A percentile compares a stretch with the other conserved stretches of the same genome.
phyloP scores from a whole-genome alignment of 2,113 vertebrate species.

The Haemorhous mexicanus region DNA sequence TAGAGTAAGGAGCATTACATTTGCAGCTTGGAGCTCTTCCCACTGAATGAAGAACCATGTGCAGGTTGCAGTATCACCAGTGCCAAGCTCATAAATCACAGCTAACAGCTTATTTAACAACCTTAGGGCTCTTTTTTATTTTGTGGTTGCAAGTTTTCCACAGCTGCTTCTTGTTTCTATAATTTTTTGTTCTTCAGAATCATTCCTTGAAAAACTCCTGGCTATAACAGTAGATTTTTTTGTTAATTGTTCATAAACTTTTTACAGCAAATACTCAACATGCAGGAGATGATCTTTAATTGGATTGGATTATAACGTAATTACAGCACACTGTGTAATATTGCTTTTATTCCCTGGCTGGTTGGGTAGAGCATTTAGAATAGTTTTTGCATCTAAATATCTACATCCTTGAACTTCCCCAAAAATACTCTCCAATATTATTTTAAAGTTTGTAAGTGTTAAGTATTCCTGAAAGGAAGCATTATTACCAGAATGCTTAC shows the following conservation, averaged over 20 bases:
- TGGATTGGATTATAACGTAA: neutral
- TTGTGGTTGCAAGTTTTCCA: neutral
- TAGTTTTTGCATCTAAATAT: neutral
- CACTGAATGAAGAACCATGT: neutral
- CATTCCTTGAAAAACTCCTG: neutral
- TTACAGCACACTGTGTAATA: neutral
- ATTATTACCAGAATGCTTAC: neutral
- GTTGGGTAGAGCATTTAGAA: neutral
- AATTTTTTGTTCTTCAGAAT: neutral
- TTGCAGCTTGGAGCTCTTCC: conserved; percentile 13
- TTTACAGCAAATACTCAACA: neutral
- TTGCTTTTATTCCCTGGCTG: conserved; percentile 3
- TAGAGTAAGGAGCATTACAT: neutral
- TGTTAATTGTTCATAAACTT: conserved; percentile 4
- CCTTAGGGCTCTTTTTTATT: neutral
- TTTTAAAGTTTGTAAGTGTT: neutral
- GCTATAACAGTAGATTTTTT: neutral
- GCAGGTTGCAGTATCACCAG: neutral
- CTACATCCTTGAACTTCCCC: neutral
- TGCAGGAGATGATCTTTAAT: neutral
- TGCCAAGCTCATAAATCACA: conserved; percentile 46
- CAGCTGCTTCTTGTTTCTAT: neutral
- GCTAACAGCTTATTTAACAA: conserved; percentile 32
- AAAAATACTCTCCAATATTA: neutral
- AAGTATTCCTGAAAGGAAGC: neutral